phyloP scores from a whole-genome alignment of 2,888 invertebrate species.

The Drosophila mayaguana region DNA sequence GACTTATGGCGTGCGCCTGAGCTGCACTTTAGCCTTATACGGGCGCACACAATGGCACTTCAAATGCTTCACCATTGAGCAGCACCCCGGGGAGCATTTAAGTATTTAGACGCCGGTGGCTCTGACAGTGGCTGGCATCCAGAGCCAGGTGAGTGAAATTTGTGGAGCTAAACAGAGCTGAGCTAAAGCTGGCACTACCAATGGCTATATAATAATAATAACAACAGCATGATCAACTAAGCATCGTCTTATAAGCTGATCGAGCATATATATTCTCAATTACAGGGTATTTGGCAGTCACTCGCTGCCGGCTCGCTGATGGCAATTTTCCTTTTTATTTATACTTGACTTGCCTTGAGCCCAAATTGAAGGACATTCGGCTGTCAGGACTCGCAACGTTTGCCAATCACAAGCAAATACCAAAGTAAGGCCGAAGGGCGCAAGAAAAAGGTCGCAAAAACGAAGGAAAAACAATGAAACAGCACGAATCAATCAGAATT shows the following conservation, averaged over 20 bases:
- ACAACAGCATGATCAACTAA: too few species aligned
- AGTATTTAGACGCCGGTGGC: constrained; percentile 36
- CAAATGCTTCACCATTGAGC: constrained; percentile 44
- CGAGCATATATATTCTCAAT: neutral
- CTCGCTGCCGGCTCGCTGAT: neutral
- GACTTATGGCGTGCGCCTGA: constrained; percentile 31
- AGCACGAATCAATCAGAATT: constrained; percentile 51
- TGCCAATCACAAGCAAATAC: constrained; percentile 14
- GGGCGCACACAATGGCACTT: constrained; percentile 46
- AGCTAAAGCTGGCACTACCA: constrained; percentile 16
- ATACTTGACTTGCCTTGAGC: constrained; percentile 5
- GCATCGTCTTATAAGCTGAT: too few species aligned
- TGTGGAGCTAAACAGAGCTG: constrained; percentile 27
- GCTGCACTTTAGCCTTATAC: constrained; percentile 38
- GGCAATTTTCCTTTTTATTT: constrained; percentile 11
- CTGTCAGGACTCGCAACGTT: constrained; percentile 6
- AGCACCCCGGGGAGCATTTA: constrained; percentile 55
- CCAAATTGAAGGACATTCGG: constrained; percentile 19
- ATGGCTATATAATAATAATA: too few species aligned
- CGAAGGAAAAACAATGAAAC: constrained; percentile 35
- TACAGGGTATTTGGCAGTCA: constrained; percentile 1
- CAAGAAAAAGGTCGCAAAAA: neutral
- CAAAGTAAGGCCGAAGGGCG: neutral
- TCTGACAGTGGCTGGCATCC: neutral
- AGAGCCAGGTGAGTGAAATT: constrained; percentile 36